phyloP scores from a whole-genome alignment of 2,113 vertebrate species.

The Nycticryphes semicollaris region DNA sequence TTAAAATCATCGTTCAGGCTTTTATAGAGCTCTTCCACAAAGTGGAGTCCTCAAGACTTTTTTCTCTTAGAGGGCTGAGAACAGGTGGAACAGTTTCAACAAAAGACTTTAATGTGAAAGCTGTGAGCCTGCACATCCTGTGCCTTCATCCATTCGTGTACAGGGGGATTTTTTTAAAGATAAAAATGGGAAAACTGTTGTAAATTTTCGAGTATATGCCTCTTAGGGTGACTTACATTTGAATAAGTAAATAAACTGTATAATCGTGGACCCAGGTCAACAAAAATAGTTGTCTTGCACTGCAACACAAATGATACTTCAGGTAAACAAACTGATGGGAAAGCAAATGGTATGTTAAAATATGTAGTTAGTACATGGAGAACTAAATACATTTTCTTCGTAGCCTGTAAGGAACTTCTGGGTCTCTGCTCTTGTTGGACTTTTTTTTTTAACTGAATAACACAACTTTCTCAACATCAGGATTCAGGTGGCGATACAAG shows the following conservation, averaged over 20 bases:
- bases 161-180: constrained; percentile 48
- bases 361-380: not conserved
- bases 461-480: constrained; percentile 23
- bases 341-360: not conserved
- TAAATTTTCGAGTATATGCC: constrained; percentile 99
- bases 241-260: constrained; percentile 5
- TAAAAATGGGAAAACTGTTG: constrained; percentile 72
- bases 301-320: not conserved
- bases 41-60: constrained; percentile 81
- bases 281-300: not conserved
- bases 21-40: constrained; percentile 89
- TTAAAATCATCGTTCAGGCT: constrained; percentile 88
- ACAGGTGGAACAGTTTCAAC: constrained; percentile 72
- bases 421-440: not conserved
- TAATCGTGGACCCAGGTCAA: constrained; percentile 29
- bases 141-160: constrained; percentile 64
- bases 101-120: constrained; percentile 73
- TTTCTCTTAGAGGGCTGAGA: constrained; percentile 81
- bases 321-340: not conserved
- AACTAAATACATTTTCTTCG: constrained; percentile 46
- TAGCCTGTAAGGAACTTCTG: constrained; percentile 27
- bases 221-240: constrained; percentile 23
- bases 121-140: constrained; percentile 82
- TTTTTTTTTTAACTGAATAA: constrained; percentile 7
- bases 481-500: constrained; percentile 18